Base-by-base conservation (phyloP, 2,797 vertebrate genomes). In the Silurus aristotelis region DNA sequence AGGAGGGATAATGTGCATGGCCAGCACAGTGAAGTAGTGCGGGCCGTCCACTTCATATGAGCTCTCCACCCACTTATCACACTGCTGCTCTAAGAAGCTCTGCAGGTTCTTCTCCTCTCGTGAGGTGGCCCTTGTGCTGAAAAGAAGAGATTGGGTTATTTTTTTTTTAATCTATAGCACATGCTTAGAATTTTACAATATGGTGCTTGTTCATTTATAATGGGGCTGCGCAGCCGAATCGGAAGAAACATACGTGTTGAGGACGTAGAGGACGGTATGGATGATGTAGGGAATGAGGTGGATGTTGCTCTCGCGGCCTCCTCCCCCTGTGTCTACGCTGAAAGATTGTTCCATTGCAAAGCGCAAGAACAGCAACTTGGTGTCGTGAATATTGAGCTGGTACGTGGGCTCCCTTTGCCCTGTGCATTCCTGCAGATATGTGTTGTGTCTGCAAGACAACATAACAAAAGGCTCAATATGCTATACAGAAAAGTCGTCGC, bases 271-370 rank as follows among this genome's bases (percentile, higher is more conserved):
- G 93, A 99, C 98, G 6, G 98, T 99, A 95, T 99, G 98, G 91
- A 99, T 96, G 92, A 99, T 98, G 95, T 99, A 99, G 0, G 98
- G 98, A 91, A 99, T 98, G 92, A 99, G 97, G 95, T 99, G 98
- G 87, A 99, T 96, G 95, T 99, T 99, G 96, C 98, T 99, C 94
- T 99, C 98, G 13, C 98, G 94, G 68, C 98, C 98, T 3, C 98
- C 98, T 72, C 98, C 98, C 0, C 98, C 98, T 0, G 98, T 98
- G 90, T 99, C 98, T 0, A 98, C 93, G 0, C 98, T 99, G 95
- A 99, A 99, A 0, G 98, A 99, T n/a, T 99, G 98, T 91, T 99
- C 98, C 82, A 96, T 99, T 64, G 98, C 98, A 25, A 99, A 99
- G 84, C 98, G 97, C 64, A 98, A 95, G 90, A 99, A 98, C 0